A percentile compares a stretch with the other conserved stretches of the same genome.
Conservation (phyloP, 2,888 invertebrate species). For the Acleris literana region DNA sequence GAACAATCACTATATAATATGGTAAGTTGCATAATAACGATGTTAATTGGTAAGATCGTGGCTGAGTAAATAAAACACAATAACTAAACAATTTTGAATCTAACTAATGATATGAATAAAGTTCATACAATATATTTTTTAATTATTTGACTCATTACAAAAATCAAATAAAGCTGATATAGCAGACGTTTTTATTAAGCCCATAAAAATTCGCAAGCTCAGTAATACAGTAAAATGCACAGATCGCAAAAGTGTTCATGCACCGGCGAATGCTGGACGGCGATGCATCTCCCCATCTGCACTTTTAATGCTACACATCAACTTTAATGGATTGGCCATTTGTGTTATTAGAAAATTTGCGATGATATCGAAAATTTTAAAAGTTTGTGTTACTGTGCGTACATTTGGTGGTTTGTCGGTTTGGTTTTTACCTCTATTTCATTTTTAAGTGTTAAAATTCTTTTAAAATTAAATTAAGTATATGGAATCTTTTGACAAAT, state of each 20-base stretch:
- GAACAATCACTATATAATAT: too few species aligned
- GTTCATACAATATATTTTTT: background rate
- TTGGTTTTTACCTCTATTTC: too few species aligned
- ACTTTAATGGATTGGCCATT: slow-evolving; percentile 78
- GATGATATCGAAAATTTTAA: slow-evolving; percentile 21
- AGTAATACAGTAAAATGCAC: slow-evolving; percentile 63
- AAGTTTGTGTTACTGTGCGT: background rate
- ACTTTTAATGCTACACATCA: slow-evolving; percentile 69
- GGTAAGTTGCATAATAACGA: too few species aligned
- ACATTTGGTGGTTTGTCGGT: too few species aligned
- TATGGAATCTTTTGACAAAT: too few species aligned
- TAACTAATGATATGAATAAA: background rate
- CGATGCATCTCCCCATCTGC: slow-evolving; percentile 59
- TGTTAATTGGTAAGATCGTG: too few species aligned
- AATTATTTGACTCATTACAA: too few species aligned
- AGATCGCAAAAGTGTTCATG: slow-evolving; percentile 62
- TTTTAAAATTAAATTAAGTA: too few species aligned
- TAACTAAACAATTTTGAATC: too few species aligned
- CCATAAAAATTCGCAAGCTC: slow-evolving; percentile 25
- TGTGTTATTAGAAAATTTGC: slow-evolving; percentile 55
- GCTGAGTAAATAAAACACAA: too few species aligned
- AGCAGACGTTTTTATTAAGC: background rate
- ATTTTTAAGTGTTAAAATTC: too few species aligned
- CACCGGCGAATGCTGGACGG: slow-evolving; percentile 58
- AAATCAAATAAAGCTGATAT: too few species aligned